Conservation (phyloP, 2,113 vertebrate species). For the Nannobrachium achirus region DNA sequence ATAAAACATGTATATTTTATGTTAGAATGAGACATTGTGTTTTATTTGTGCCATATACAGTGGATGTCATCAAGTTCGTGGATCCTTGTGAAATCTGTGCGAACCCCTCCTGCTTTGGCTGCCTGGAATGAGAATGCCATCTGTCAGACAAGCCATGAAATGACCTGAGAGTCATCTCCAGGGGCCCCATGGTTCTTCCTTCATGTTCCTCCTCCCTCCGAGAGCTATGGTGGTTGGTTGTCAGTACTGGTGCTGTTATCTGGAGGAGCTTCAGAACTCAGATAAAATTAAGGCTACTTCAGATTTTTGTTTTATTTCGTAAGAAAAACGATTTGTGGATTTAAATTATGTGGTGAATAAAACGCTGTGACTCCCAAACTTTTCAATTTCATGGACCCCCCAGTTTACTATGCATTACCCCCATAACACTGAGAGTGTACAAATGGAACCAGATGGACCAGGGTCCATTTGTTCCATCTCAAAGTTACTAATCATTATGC, state of each 20-base stretch:
- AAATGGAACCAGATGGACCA: too few species aligned
- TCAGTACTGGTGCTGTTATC: not conserved
- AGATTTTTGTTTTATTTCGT: slow-evolving; percentile 6
- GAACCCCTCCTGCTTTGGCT: slow-evolving; percentile 80
- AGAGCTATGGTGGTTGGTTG: not conserved
- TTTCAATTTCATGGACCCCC: too few species aligned
- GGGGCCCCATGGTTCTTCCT: not conserved
- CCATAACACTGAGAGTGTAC: too few species aligned
- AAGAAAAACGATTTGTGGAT: not conserved
- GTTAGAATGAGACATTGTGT: not conserved
- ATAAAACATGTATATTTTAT: slow-evolving; percentile 1
- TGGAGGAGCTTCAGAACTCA: not conserved
- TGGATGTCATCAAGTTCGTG: slow-evolving; percentile 50
- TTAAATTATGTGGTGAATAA: not conserved
- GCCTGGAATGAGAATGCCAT: slow-evolving; percentile 59
- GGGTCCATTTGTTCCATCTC: too few species aligned
- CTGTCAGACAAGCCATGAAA: slow-evolving; percentile 9
- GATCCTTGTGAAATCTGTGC: slow-evolving; percentile 82
- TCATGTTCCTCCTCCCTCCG: not conserved
- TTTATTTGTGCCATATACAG: slow-evolving; percentile 55
- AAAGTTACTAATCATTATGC: too few species aligned
- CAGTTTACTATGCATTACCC: too few species aligned
- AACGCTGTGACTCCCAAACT: too few species aligned
- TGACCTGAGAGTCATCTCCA: not conserved
- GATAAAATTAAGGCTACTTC: not conserved